Conservation (phyloP, 1,140 invertebrate genomes). For the Littorina saxatilis region DNA sequence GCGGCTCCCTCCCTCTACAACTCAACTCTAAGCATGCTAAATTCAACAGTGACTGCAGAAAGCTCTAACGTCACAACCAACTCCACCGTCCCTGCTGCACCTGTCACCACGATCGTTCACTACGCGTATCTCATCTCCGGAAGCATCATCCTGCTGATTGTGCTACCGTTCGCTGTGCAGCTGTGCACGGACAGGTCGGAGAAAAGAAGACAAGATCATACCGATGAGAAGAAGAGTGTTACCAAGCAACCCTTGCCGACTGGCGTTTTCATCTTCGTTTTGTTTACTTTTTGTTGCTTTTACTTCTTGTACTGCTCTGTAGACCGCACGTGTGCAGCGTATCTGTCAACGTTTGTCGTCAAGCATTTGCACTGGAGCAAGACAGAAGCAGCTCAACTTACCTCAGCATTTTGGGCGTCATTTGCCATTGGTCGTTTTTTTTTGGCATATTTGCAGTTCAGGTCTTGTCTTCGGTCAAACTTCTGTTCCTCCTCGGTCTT, state of each 20-base stretch:
- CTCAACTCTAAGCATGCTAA: too few species aligned
- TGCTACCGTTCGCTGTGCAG: constrained; percentile 26
- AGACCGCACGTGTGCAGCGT: constrained; percentile 55
- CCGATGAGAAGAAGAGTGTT: constrained; percentile 1
- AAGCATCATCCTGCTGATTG: constrained; percentile 17
- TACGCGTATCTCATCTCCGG: constrained; percentile 42
- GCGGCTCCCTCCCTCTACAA: neutral
- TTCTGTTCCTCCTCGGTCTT: constrained; percentile 30
- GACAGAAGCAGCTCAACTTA: constrained; percentile 38
- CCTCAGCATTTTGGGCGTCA: constrained; percentile 46
- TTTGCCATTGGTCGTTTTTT: constrained; percentile 48
- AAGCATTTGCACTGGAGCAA: constrained; percentile 51
- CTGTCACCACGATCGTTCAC: constrained; percentile 32
- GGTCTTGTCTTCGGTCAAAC: constrained; percentile 36
- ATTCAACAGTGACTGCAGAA: too few species aligned
- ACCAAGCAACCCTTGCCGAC: constrained; percentile 35
- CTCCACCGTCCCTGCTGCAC: neutral
- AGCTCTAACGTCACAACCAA: neutral
- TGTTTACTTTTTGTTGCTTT: constrained; percentile 32
- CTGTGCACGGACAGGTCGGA: constrained; percentile 17
- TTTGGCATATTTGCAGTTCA: constrained; percentile 48
- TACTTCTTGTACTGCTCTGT: constrained; percentile 53
- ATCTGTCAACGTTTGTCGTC: constrained; percentile 53
- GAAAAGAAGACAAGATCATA: constrained; percentile 6
- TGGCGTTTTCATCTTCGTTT: constrained; percentile 29